Evolutionary conservation across 2,888 invertebrate genomes (phyloP), one percentile per base, ranked within the genome.

Genomic region (Agrochola lychnidis): DNA sequence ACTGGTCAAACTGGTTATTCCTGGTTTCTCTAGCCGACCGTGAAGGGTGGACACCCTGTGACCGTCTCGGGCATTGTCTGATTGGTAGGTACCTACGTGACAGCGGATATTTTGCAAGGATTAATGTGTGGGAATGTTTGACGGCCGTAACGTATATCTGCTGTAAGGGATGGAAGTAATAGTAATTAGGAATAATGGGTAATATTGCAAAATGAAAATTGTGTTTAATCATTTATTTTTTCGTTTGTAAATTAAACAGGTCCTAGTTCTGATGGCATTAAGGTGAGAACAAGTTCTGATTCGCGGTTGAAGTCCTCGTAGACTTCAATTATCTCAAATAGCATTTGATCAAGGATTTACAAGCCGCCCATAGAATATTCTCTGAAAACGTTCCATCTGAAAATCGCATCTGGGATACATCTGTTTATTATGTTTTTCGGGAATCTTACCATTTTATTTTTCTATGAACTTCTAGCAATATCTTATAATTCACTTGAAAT

Each of bases 1-100:
- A 93, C 94, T 94, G 95, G 96, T 95, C 94, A 95, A 92, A 95
- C 96, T 89, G 92, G 95, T 96, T 96, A 92, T 86, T 87, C 77
- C 95, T 88, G 92, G 95, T 95, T 95, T 93, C 85, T 87, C 78
- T 76, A 86, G 83, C 84, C 83, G 75, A 78, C 80, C 80, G 59
- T 40, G 80, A 91, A 91, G 93, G 93, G 92, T 92, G 92, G 92
- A 92, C 92, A 87, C 89, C 91, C 87, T 90, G 88, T 90, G 92
- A 90, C 89, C 91, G 89, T 86, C 89, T 90, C 91, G 89, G 56
- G 36, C 25, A 73, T 79, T 69, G 74, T 62, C 71, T 66, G 63
- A 78, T 80, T 71, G 62, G 68, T 74, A 89, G 70, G 45, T 75
- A 89, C 25, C 16, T 59, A 59, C 94, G 94, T 94, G 94, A 92